Percentiles rank a stretch among this genome's conserved stretches.
Conservation (phyloP, 2,797 vertebrate genomes). For the Chromis chromis region DNA sequence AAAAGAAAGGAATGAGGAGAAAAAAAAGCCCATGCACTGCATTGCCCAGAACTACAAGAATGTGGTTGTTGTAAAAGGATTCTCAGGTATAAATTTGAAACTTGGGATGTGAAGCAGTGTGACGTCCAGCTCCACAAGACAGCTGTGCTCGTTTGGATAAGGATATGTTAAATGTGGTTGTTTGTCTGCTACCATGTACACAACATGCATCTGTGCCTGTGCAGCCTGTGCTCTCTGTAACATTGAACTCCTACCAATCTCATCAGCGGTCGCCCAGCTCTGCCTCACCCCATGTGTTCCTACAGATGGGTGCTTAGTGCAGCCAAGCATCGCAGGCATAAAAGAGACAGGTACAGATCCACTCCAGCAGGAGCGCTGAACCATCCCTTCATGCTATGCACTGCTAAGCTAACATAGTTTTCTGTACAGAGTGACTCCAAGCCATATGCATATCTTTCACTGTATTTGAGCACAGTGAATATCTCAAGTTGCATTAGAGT, state of each 20-base stretch:
- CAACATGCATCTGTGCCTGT: conserved; percentile 1
- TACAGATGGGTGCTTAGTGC: conserved; percentile 65
- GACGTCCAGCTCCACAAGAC: not conserved
- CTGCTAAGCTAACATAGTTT: conserved; percentile 45
- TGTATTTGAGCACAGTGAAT: not conserved
- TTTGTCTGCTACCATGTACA: conserved; percentile 3
- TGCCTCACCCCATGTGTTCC: conserved; percentile 23
- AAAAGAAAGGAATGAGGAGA: not conserved
- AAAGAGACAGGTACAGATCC: conserved; percentile 61
- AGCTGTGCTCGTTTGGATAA: not conserved
- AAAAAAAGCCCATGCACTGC: no score
- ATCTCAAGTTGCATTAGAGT: no score
- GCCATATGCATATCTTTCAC: not conserved
- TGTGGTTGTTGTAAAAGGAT: not conserved
- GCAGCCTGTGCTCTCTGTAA: conserved; percentile 12
- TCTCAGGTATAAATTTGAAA: not conserved
- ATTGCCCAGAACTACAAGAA: not conserved
- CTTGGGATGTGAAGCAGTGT: not conserved
- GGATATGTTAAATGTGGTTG: not conserved
- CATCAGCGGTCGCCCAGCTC: conserved; percentile 24
- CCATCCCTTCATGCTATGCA: conserved; percentile 24
- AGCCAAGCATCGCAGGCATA: conserved; percentile 51
- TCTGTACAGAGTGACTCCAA: conserved; percentile 28
- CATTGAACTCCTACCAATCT: conserved; percentile 25
- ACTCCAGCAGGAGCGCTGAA: conserved; percentile 38